Base-by-base conservation (phyloP, 2,888 invertebrate genomes). In the Plagodis dolabraria region DNA sequence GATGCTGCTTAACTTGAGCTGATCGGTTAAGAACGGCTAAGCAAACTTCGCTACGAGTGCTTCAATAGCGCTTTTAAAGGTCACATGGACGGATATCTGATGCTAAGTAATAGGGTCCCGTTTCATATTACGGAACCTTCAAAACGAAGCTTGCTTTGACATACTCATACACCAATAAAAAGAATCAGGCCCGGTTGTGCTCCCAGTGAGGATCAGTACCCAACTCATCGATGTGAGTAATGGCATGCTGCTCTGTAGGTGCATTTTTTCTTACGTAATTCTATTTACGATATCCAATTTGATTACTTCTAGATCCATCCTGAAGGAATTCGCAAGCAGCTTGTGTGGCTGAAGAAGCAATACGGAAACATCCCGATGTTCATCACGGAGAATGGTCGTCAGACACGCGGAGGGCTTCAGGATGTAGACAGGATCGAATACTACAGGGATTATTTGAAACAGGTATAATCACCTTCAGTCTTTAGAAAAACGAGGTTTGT, bases 361-460 rank as follows among this genome's bases (percentile, higher is more conserved):
- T 94, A 92, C 61, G 84, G 83, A 0, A 82, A 77, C 51, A 52
- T 82, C 7, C 75, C 81, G n/a, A 76, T 93, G 10, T 49, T 89
- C 9, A 82, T 93, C 48, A 87, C 88, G 0, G 94, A 93, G 69
- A 92, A 90, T 63, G 93, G 93, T 0, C 83, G 74, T 42, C 70
- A 85, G 0, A 63, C 49, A 2, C 69, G 68, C 0, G 71, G 66
- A 0, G 66, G 71, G 2, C 67, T 84, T 0, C 56, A 82, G 5
- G 90, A 90, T 54, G 40, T 60, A 0, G 72, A 71, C 0, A 71
- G 86, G 6, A 54, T 79, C 0, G 7, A 70, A 0, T 80, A 66
- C 58, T 72, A 76, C 7, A 72, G 59, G 43, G 57, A 67, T 5
- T 68, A 79, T 63, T 71, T 85, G 51, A 67, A 77, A 63, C 82